Conservation (phyloP, 2,113 vertebrate species). For the Gallinago media region DNA sequence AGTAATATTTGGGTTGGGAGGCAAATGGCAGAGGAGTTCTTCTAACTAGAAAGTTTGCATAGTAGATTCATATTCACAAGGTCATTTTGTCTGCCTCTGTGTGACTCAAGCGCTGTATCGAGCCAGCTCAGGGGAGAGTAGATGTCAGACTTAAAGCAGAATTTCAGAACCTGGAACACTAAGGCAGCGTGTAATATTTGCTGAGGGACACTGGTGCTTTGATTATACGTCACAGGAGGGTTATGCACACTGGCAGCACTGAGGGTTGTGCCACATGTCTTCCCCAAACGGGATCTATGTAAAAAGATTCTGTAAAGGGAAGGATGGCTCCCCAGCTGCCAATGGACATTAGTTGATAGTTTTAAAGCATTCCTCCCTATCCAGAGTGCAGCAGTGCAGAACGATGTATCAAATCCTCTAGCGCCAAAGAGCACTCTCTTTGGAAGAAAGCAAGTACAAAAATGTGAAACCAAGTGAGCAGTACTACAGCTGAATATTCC, state of each 20-base stretch:
- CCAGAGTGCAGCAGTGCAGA: not conserved
- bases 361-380: not conserved
- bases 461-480: not conserved
- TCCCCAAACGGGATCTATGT: not conserved
- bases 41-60: not conserved
- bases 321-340: conserved; percentile 23
- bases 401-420: not conserved
- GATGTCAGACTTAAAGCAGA: conserved; percentile 1
- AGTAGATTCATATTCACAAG: conserved; percentile 9
- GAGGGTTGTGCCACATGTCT: conserved; percentile 7
- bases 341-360: not conserved
- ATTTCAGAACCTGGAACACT: conserved; percentile 9
- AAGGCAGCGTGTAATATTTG: conserved; percentile 3
- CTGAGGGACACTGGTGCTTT: conserved; percentile 44
- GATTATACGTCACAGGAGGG: not conserved
- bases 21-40: not conserved
- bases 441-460: not conserved
- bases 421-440: not conserved
- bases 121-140: not conserved
- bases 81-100: not conserved
- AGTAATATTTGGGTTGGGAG: not conserved
- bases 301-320: not conserved
- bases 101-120: not conserved
- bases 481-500: not conserved
- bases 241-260: not conserved